A percentile compares a stretch with the other conserved stretches of the same genome.
phyloP scores from a whole-genome alignment of 2,113 vertebrate genomes.

The Tricholaema leucomelas region DNA sequence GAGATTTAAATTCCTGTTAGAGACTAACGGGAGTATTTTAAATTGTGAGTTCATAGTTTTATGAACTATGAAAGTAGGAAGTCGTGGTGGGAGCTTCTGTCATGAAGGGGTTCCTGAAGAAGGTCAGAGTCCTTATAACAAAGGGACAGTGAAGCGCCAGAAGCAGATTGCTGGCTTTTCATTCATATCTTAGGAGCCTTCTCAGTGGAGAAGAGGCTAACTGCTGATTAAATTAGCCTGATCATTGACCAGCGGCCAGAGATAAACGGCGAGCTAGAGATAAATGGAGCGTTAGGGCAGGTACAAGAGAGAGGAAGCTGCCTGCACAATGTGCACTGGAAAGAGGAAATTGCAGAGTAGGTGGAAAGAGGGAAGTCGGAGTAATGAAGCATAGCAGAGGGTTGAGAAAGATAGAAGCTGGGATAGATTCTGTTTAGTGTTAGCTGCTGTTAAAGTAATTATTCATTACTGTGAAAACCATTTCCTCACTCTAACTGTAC shows the following conservation, averaged over 20 bases:
- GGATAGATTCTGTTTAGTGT: background rate
- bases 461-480: background rate
- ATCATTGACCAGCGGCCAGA: background rate
- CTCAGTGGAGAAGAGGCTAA: background rate
- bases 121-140: background rate
- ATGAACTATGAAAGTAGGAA: too few species aligned
- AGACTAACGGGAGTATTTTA: background rate
- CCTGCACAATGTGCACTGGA: rapidly evolving
- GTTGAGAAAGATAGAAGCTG: background rate
- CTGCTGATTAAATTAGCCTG: background rate
- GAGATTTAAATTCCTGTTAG: background rate
- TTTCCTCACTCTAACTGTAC: background rate
- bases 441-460: background rate
- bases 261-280: background rate
- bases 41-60: background rate
- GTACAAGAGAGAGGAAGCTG: background rate
- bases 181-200: background rate
- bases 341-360: background rate
- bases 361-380: background rate
- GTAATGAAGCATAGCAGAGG: background rate
- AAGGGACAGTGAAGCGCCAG: background rate
- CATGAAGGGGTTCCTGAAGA: background rate
- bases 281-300: rapidly evolving
- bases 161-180: background rate
- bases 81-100: background rate